Evolutionary conservation across 1,140 invertebrate species (phyloP), one percentile per base, ranked within the genome.

Genomic region (Formica selysi): DNA sequence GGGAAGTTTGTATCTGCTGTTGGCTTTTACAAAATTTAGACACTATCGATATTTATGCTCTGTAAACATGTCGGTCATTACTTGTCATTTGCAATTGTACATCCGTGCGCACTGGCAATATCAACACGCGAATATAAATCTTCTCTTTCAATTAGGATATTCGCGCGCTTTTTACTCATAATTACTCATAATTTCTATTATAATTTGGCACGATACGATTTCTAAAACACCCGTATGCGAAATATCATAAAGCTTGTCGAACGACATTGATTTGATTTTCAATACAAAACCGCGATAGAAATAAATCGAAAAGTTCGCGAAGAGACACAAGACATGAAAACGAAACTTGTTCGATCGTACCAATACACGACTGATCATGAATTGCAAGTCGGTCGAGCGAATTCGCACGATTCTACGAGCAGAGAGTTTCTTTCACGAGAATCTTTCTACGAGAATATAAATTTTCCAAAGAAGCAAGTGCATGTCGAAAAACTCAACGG

Each of bases 361-460:
- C 19, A 38, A 48, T 41, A 70, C 36, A 26, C 16, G 36, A 38
- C 61, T 61, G 7, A 11, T 38, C 19, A 26, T 44, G 54, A 71
- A 73, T 73, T 19, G 26, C 54, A 32, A 54, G 26, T 71, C 26
- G 19, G 54, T 81, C 54, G 54, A 81, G 67, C 54, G 4, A 71
- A 44, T 81, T 81, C 79, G 19, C 19, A 44, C 10, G 38, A 38
- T 44, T 16, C 51, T 22, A 71, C 36, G 38, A 59, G 26, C 19
- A 4, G 16, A 16, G 36, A 51, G 3, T 51, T 61, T 32, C 67
- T 11, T 36, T 0, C 29, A 19, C 16, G 48, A 44, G 38, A 73
- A 36, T 61, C 54, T 81, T 44, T 73, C 13, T 19, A 44, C 11
- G 38, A 44, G 38, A 83, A 83, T 83, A 83, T 83, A 61, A 74